Evolutionary conservation across 2,888 invertebrate genomes (phyloP).

Genomic region (Himalopsyche anomala): DNA sequence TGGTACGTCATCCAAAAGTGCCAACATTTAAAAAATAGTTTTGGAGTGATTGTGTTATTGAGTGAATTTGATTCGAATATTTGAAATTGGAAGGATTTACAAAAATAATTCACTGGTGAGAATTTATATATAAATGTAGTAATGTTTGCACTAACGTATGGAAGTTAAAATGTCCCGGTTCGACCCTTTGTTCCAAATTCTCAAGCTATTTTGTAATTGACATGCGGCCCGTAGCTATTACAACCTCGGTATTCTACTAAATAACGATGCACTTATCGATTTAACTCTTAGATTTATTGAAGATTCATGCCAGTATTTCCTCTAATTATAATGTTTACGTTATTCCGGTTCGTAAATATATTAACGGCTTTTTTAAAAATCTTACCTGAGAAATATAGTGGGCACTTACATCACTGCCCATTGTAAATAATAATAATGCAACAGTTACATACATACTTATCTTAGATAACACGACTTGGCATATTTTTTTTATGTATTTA

Average conservation of each 20-base stretch:
- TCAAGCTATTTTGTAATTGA: not conserved
- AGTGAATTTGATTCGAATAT: constrained; percentile 9
- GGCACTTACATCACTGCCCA: not conserved
- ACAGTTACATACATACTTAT: not conserved
- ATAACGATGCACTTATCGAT: not conserved
- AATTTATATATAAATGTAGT: not conserved
- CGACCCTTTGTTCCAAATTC: not conserved
- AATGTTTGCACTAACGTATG: not conserved
- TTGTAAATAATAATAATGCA: constrained; percentile 30
- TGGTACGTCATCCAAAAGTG: not conserved
- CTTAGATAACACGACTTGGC: not conserved
- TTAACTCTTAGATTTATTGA: not conserved
- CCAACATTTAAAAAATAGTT: not conserved
- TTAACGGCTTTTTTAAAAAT: not conserved
- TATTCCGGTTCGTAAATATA: not conserved
- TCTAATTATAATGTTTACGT: not conserved
- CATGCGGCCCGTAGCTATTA: constrained; percentile 20
- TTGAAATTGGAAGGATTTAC: constrained; percentile 18
- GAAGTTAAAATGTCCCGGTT: not conserved
- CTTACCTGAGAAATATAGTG: not conserved
- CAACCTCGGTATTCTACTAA: constrained; percentile 5
- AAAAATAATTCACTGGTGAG: constrained; percentile 7
- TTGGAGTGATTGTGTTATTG: not conserved
- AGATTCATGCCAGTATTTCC: not conserved
- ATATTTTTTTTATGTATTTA: no score